Conservation (phyloP, 2,113 vertebrate genomes). For the Anoplopoma fimbria region DNA sequence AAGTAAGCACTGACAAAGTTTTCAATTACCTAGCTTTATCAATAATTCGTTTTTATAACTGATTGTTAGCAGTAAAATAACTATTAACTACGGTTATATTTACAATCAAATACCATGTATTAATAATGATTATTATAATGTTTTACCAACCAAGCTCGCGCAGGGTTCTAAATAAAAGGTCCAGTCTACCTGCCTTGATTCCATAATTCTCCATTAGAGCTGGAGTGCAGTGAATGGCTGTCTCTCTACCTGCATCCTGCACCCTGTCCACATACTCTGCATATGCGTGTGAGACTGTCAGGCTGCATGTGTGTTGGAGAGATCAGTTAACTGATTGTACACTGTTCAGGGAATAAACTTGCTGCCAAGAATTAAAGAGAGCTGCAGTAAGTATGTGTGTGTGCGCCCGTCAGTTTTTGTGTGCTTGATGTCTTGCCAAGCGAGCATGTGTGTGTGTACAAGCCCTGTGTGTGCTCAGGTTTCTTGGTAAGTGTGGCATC, state of each 20-base stretch:
- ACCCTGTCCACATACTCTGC: neutral
- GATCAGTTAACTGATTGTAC: constrained; percentile 43
- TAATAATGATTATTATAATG: too few species aligned
- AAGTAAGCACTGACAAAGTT: too few species aligned
- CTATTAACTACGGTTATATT: too few species aligned
- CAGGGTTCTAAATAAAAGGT: too few species aligned
- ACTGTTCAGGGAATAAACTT: constrained; percentile 37
- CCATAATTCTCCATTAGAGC: too few species aligned
- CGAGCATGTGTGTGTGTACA: neutral
- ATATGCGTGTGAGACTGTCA: neutral
- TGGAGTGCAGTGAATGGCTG: too few species aligned
- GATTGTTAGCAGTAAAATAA: too few species aligned
- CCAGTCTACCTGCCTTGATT: too few species aligned
- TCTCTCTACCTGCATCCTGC: neutral
- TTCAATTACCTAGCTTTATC: too few species aligned
- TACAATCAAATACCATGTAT: too few species aligned
- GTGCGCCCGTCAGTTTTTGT: constrained; percentile 1
- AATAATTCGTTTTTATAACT: too few species aligned
- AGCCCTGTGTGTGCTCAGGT: neutral
- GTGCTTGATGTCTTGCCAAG: constrained; percentile 14
- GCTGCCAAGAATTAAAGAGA: constrained; percentile 50
- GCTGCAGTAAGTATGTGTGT: neutral
- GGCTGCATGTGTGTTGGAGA: constrained; percentile 19
- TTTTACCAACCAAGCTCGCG: too few species aligned
- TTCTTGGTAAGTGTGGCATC: neutral